These are phyloP conservation scores for Arrhopalites spinosus DNA, from an alignment of 2,888 invertebrate species.

Conservation along the genomic window DNA sequence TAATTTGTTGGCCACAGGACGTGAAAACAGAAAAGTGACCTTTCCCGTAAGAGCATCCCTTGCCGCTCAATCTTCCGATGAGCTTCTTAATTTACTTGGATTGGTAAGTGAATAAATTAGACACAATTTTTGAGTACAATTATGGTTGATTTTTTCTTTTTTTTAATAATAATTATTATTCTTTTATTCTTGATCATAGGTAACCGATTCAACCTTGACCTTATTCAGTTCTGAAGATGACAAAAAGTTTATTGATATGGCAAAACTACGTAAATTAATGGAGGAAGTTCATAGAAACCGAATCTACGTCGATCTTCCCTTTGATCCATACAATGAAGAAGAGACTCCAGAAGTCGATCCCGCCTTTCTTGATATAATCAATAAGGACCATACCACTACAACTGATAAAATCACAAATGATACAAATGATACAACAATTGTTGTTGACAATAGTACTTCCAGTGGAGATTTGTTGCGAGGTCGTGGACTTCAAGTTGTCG, in stretches of 20 bases:
- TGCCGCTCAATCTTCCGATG: constrained; percentile 67
- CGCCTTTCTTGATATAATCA: not conserved
- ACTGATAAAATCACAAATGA: not conserved
- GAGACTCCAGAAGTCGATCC: not conserved
- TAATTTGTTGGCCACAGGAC: constrained; percentile 59
- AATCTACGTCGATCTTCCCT: constrained; percentile 79
- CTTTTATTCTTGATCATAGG: too few species aligned
- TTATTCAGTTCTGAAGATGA: constrained; percentile 77
- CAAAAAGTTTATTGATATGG: constrained; percentile 65
- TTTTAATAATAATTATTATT: too few species aligned
- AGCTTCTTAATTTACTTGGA: not conserved
- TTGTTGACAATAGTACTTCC: too few species aligned
- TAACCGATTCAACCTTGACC: constrained; percentile 67
- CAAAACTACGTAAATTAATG: constrained; percentile 70
- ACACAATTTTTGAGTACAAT: too few species aligned
- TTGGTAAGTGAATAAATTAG: too few species aligned
- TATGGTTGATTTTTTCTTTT: too few species aligned
- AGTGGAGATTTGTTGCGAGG: too few species aligned
- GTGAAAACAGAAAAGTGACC: constrained; percentile 67
- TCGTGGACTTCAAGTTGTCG: not conserved
- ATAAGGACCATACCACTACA: not conserved
- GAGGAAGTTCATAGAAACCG: constrained; percentile 69
- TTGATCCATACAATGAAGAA: constrained; percentile 60
- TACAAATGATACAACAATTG: constrained; percentile 1
- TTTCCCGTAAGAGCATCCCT: constrained; percentile 77